Conservation (phyloP, 2,113 vertebrate species). For the Cyanocitta stelleri region DNA sequence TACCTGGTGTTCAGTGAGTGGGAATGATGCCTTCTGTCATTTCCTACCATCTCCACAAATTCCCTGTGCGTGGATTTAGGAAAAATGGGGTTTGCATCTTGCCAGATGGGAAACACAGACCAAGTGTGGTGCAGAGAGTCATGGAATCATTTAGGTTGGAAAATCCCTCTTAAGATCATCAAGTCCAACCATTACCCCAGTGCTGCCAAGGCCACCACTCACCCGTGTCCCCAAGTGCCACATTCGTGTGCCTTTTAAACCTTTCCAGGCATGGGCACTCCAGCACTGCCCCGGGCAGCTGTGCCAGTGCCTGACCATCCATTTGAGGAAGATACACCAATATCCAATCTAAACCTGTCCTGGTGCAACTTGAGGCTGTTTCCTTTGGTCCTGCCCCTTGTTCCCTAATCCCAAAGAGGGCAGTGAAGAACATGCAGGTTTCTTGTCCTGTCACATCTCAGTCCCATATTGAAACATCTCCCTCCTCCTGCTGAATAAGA, state of each 20-base stretch:
- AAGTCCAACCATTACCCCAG: accelerated
- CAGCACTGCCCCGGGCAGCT: not conserved
- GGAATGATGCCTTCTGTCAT: not conserved
- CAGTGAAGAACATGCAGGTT: accelerated
- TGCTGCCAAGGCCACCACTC: not conserved
- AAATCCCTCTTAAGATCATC: not conserved
- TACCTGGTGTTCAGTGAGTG: not conserved
- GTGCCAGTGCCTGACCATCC: not conserved
- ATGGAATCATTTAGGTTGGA: not conserved
- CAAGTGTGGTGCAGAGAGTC: not conserved
- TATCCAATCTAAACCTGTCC: not conserved
- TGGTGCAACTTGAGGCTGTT: not conserved
- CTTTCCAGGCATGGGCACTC: not conserved
- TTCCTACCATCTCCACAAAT: not conserved
- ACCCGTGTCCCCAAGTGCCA: not conserved
- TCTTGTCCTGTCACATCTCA: not conserved
- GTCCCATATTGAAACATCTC: not conserved
- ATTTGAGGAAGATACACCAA: not conserved
- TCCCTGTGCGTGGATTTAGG: accelerated
- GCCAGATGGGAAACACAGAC: not conserved
- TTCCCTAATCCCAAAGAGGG: not conserved
- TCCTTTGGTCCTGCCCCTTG: not conserved
- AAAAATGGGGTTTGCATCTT: not conserved
- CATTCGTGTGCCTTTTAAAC: not conserved
- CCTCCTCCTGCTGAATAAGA: not conserved